phyloP scores from a whole-genome alignment of 1,140 invertebrate species.

The Eupeodes corollae region DNA sequence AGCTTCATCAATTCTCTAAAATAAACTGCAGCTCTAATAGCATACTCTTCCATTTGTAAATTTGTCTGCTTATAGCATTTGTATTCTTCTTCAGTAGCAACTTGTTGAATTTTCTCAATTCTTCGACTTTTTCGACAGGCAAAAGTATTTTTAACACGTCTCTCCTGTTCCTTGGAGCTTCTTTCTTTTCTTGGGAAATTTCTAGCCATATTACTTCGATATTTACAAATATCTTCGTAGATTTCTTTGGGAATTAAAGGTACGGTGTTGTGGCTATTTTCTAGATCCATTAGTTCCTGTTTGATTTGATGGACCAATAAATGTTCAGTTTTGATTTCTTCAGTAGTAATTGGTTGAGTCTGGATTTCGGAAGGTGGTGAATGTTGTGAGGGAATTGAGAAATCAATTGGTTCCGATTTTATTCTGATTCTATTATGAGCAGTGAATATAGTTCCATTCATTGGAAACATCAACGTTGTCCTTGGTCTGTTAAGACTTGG shows the following conservation, averaged over 20 bases:
- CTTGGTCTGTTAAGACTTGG: too few relatives aligned
- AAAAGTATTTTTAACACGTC: background rate
- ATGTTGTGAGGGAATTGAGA: too few relatives aligned
- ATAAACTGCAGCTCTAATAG: background rate
- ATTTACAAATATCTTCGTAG: conserved; percentile 8
- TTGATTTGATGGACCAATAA: too few relatives aligned
- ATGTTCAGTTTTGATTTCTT: too few relatives aligned
- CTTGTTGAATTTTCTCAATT: background rate
- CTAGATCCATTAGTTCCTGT: too few relatives aligned
- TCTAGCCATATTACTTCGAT: background rate
- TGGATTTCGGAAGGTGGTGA: too few relatives aligned
- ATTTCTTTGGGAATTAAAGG: conserved; percentile 16
- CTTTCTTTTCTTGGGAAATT: background rate
- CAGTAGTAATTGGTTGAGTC: too few relatives aligned
- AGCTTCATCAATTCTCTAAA: background rate
- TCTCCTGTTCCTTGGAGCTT: background rate
- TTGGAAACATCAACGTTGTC: too few relatives aligned
- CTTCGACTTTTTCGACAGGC: background rate
- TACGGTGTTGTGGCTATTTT: background rate
- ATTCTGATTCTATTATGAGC: too few relatives aligned
- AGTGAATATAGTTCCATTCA: too few relatives aligned
- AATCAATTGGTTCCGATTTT: too few relatives aligned
- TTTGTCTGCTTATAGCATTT: background rate
- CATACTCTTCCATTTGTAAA: background rate
- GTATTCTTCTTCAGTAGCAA: background rate